These are phyloP conservation scores for Pseudorhiza aurosa DNA, from an alignment of 30 jellyfish, hydroid and myxozoan genomes.

Conservation along the genomic window DNA sequence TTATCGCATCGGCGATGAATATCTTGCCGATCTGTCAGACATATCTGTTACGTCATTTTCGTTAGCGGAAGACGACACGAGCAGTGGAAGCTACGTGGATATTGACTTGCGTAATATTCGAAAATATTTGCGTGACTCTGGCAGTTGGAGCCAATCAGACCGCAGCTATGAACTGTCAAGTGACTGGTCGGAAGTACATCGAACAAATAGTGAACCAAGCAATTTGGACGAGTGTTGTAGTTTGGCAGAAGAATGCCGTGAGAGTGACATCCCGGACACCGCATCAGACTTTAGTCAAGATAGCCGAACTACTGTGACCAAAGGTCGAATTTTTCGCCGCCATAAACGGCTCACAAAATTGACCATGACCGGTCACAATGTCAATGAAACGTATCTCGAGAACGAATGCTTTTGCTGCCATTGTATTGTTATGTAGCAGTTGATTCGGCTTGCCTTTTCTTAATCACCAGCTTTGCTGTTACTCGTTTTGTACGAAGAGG, in stretches of 20 bases:
- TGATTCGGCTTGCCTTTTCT: no score
- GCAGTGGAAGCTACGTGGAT: conserved; percentile 55
- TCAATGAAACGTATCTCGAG: conserved; percentile 57
- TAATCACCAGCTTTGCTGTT: no score
- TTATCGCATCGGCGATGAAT: conserved; percentile 33
- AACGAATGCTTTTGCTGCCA: conserved; percentile 76
- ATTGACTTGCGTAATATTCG: conserved; percentile 33
- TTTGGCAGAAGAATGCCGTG: conserved; percentile 71
- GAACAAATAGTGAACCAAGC: conserved; percentile 35
- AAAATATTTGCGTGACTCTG: conserved; percentile 29
- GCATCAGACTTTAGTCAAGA: conserved; percentile 73
- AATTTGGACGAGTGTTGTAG: conserved; percentile 28
- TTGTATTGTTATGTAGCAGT: conserved; percentile 60
- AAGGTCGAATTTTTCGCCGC: background rate
- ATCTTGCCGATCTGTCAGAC: conserved; percentile 52
- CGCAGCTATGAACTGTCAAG: conserved; percentile 60
- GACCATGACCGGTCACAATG: conserved; percentile 47
- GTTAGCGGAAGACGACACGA: conserved; percentile 53
- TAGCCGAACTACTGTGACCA: conserved; percentile 22
- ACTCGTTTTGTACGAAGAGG: no score
- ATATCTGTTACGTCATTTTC: conserved; percentile 49
- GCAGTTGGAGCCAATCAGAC: conserved; percentile 48
- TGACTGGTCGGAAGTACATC: conserved; percentile 63
- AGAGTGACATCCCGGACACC: conserved; percentile 65
- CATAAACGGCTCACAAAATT: conserved; percentile 21